Evolutionary conservation across 2,113 vertebrate genomes (phyloP).

Genomic region (Rhea americana): DNA sequence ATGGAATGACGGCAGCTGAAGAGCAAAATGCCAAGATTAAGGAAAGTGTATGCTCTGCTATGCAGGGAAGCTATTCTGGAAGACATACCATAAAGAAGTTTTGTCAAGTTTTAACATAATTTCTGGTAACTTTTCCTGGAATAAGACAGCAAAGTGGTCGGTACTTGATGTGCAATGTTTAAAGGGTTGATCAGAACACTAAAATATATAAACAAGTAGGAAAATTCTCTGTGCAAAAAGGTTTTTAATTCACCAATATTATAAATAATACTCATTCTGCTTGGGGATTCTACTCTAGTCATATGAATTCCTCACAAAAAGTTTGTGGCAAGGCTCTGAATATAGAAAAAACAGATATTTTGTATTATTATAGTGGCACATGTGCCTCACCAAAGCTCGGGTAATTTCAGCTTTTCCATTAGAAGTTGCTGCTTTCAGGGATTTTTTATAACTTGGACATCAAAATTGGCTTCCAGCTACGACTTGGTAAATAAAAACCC

Average conservation of each 20-base stretch:
- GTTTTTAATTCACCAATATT: conserved; percentile 39
- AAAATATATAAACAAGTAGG: conserved; percentile 7
- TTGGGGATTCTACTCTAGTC: conserved; percentile 60
- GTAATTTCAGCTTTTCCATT: conserved; percentile 71
- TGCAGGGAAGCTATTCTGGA: conserved; percentile 45
- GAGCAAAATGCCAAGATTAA: conserved; percentile 70
- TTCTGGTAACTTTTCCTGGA: neutral
- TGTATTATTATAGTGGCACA: conserved; percentile 50
- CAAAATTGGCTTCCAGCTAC: conserved; percentile 50
- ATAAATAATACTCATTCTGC: conserved; percentile 52
- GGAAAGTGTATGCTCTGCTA: conserved; percentile 66
- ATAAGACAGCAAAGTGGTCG: neutral
- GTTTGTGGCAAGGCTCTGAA: neutral
- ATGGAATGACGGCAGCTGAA: conserved; percentile 70
- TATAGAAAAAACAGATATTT: conserved; percentile 68
- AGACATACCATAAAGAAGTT: conserved; percentile 48
- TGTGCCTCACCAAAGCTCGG: conserved; percentile 28
- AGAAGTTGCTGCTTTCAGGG: conserved; percentile 63
- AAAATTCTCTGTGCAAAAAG: neutral
- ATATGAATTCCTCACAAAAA: conserved; percentile 69
- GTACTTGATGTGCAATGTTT: neutral
- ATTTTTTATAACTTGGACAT: conserved; percentile 70
- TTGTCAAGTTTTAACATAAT: conserved; percentile 40
- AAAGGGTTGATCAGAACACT: neutral
- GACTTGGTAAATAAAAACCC: conserved; percentile 64